Percentiles rank a stretch among this genome's conserved stretches.
These are phyloP conservation scores for Propithecus perrieri DNA, from an alignment of 2,797 vertebrate species.

Conservation along the genomic window DNA sequence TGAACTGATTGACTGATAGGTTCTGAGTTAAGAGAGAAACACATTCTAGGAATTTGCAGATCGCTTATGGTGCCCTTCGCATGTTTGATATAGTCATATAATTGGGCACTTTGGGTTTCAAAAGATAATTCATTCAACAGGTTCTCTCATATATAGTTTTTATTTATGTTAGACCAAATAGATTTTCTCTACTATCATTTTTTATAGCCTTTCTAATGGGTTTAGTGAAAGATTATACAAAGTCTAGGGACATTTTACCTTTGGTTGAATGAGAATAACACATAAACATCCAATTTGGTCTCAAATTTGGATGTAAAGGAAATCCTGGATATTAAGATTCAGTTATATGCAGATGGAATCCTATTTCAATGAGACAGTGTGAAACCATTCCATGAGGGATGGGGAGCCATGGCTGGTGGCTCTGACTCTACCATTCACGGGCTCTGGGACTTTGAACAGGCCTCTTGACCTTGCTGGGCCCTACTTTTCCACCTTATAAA, in stretches of 20 bases:
- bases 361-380: background rate
- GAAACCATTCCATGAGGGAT: background rate
- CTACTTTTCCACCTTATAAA: conserved; percentile 8
- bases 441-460: background rate
- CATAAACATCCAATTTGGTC: background rate
- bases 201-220: conserved; percentile 2
- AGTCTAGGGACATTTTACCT: background rate
- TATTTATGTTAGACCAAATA: background rate
- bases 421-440: background rate
- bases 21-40: background rate
- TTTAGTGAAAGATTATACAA: background rate
- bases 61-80: background rate
- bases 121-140: background rate
- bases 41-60: background rate
- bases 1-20: background rate
- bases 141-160: background rate
- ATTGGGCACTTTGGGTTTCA: background rate
- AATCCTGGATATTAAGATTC: background rate
- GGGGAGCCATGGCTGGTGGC: background rate
- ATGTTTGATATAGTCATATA: background rate
- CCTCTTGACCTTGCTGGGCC: background rate
- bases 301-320: background rate
- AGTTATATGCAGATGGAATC: background rate
- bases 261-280: background rate
- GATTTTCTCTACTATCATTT: background rate